These are phyloP conservation scores for Phrynocephalus versicolor DNA, from an alignment of 2,113 vertebrate species.

Conservation along the genomic window DNA sequence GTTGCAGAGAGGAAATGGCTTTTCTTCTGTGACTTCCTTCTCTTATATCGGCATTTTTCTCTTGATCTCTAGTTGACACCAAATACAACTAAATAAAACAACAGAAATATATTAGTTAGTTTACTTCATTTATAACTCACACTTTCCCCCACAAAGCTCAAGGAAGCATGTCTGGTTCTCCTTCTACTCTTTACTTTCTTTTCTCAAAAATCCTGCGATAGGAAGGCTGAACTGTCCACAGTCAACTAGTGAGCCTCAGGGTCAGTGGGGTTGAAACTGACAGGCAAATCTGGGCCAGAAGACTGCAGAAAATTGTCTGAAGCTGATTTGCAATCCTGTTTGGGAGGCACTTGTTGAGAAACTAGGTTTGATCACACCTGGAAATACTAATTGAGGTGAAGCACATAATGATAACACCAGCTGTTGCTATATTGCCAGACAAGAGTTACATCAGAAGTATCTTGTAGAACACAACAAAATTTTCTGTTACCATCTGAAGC, in stretches of 20 bases:
- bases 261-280: too few species aligned
- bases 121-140: background rate
- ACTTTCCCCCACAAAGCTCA: background rate
- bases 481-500: slow-evolving; percentile 44
- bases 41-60: too few species aligned
- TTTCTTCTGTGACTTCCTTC: too few species aligned
- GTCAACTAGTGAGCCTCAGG: too few species aligned
- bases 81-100: background rate
- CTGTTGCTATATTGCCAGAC: background rate
- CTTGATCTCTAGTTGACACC: background rate
- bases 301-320: background rate
- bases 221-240: too few species aligned
- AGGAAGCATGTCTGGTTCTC: too few species aligned
- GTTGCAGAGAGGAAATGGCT: too few species aligned
- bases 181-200: too few species aligned
- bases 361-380: background rate
- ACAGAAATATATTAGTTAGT: background rate
- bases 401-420: too few species aligned
- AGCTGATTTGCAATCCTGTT: background rate
- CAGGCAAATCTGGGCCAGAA: background rate
- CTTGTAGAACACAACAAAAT: slow-evolving; percentile 1
- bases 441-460: background rate
- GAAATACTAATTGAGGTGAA: background rate
- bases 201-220: too few species aligned
- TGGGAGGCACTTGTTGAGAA: background rate